A percentile compares a stretch with the other conserved stretches of the same genome.
These are phyloP conservation scores for Pseudomugil tenellus DNA, from an alignment of 2,797 vertebrate species.

Conservation along the genomic window DNA sequence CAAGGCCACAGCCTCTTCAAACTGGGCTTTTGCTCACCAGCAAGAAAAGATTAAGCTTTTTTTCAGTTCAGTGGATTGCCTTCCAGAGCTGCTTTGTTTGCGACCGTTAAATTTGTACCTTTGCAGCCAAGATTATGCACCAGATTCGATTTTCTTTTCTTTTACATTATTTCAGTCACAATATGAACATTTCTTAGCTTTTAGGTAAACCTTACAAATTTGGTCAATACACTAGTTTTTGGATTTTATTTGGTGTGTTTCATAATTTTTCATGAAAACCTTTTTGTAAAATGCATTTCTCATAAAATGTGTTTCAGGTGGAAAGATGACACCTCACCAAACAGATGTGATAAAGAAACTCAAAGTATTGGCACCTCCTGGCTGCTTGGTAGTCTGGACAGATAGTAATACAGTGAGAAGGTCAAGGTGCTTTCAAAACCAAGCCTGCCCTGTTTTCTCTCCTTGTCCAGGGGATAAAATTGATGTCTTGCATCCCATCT, in stretches of 20 bases:
- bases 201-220: not conserved
- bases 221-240: not conserved
- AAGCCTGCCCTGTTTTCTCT: conserved; percentile 52
- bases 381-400: conserved; percentile 53
- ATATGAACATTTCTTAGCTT: not conserved
- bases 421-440: conserved; percentile 72
- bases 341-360: not conserved
- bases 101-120: conserved; percentile 31
- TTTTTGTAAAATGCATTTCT: not conserved
- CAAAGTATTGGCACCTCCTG: conserved; percentile 16
- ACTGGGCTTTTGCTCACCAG: conserved; percentile 35
- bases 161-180: conserved; percentile 12
- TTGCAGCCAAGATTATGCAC: not conserved
- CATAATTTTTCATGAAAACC: not conserved
- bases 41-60: conserved; percentile 34
- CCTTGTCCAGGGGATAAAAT: conserved; percentile 70
- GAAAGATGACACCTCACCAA: not conserved
- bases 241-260: not conserved
- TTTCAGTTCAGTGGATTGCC: conserved; percentile 36
- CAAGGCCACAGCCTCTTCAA: conserved; percentile 42
- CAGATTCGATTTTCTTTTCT: conserved; percentile 9
- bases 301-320: not conserved
- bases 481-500: conserved; percentile 74
- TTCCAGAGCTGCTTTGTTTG: conserved; percentile 35
- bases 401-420: conserved; percentile 52